These are phyloP conservation scores for Lasioglossum albipes DNA, from an alignment of 1,140 invertebrate species.

Conservation along the genomic window DNA sequence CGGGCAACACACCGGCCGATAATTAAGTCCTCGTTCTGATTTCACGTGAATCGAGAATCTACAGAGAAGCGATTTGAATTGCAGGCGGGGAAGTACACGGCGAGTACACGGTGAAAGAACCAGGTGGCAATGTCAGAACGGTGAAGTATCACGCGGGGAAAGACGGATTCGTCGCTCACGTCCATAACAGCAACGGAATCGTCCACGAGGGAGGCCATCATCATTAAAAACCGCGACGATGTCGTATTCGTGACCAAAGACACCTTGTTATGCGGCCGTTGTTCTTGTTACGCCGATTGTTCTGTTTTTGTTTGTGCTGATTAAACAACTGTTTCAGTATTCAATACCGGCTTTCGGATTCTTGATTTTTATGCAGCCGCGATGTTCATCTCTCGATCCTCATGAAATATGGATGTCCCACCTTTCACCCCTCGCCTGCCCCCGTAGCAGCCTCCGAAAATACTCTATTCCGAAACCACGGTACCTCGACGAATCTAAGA, in stretches of 20 bases:
- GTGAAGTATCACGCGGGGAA: conserved; percentile 75
- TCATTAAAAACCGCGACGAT: neutral
- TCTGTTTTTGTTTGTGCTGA: conserved; percentile 5
- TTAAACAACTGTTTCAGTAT: conserved; percentile 22
- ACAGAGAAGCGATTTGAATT: conserved; percentile 5
- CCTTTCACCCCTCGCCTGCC: too few relatives aligned
- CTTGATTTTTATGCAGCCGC: neutral
- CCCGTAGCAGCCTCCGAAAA: too few relatives aligned
- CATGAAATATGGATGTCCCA: too few relatives aligned
- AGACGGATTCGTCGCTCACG: conserved; percentile 82
- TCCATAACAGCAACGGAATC: conserved; percentile 84
- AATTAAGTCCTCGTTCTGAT: too few relatives aligned
- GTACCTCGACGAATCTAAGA: too few relatives aligned
- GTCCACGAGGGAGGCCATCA: conserved; percentile 43
- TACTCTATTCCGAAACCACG: too few relatives aligned
- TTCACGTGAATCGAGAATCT: too few relatives aligned
- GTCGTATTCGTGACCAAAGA: neutral
- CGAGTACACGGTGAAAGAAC: conserved; percentile 86
- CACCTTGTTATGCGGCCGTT: conserved; percentile 16
- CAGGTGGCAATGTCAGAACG: conserved; percentile 74
- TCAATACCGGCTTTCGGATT: neutral
- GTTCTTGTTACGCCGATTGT: conserved; percentile 28
- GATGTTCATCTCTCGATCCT: too few relatives aligned
- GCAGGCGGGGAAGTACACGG: conserved; percentile 79
- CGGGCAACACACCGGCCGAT: too few relatives aligned